Conservation (phyloP, 2,888 invertebrate species). For the Ariolimax columbianus region DNA sequence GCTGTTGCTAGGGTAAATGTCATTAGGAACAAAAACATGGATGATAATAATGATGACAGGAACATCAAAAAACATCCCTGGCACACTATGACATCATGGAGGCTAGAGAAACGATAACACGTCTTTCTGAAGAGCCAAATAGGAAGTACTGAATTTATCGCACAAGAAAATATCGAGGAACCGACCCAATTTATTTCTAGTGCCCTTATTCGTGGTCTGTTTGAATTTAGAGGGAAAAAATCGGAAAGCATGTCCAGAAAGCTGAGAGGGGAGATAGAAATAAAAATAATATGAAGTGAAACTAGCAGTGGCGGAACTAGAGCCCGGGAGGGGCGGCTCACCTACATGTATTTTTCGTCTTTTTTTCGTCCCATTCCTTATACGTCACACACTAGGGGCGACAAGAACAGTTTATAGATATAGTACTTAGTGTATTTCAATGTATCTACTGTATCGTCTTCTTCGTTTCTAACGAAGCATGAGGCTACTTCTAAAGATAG, state of each 20-base stretch:
- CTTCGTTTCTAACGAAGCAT: too few relatives aligned
- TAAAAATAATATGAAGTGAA: not conserved
- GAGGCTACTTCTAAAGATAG: too few relatives aligned
- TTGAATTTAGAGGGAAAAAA: not conserved
- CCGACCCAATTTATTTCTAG: conserved; percentile 12
- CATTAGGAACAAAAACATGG: too few relatives aligned
- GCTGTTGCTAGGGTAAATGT: too few relatives aligned
- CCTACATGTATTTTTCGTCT: too few relatives aligned
- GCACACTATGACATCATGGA: not conserved
- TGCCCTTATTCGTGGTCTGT: not conserved
- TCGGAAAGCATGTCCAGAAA: conserved; percentile 16
- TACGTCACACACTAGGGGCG: too few relatives aligned
- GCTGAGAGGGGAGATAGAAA: not conserved
- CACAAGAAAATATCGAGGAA: not conserved
- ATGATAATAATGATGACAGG: not conserved
- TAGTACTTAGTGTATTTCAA: too few relatives aligned
- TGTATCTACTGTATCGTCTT: too few relatives aligned
- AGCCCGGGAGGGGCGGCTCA: too few relatives aligned
- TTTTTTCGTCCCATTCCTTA: too few relatives aligned
- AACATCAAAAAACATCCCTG: not conserved
- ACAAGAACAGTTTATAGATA: too few relatives aligned
- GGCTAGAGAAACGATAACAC: not conserved
- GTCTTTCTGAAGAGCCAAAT: not conserved
- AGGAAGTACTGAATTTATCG: not conserved
- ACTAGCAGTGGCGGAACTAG: too few relatives aligned